A percentile compares a stretch with the other conserved stretches of the same genome.
Conservation (phyloP, 1,140 invertebrate genomes). For the Heliconius hewitsoni region DNA sequence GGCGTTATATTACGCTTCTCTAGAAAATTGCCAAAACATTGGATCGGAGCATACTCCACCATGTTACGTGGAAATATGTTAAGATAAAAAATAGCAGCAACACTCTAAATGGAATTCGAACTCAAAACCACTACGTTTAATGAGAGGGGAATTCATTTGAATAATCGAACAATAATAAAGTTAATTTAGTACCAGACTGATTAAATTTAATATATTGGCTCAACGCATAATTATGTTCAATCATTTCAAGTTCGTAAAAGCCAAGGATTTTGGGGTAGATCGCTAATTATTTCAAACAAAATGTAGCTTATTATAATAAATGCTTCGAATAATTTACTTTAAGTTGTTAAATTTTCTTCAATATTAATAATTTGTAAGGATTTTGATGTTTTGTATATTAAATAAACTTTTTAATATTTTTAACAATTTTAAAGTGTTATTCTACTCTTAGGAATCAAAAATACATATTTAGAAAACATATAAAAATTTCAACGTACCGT, state of each 20-base stretch:
- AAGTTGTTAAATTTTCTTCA: neutral
- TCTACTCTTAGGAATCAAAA: no score
- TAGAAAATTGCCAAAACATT: no score
- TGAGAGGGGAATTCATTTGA: neutral
- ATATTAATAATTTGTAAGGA: no score
- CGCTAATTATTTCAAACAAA: constrained; percentile 6
- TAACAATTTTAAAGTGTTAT: no score
- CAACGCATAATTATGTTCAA: constrained; percentile 3
- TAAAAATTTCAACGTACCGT: no score
- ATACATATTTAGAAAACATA: no score
- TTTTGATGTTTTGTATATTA: no score
- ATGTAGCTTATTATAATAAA: constrained; percentile 7
- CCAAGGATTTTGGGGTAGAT: constrained; percentile 5
- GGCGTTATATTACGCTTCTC: no score
- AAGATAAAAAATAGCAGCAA: no score
- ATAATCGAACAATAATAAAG: neutral
- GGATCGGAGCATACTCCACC: no score
- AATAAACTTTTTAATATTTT: no score
- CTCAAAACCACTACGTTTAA: neutral
- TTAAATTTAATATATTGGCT: constrained; percentile 13
- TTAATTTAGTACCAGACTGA: neutral
- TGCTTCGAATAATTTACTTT: neutral
- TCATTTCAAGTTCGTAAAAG: neutral
- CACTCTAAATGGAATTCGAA: neutral
- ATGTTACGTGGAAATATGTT: no score